Conservation (phyloP, 2,888 invertebrate species). For the Acronicta psi region DNA sequence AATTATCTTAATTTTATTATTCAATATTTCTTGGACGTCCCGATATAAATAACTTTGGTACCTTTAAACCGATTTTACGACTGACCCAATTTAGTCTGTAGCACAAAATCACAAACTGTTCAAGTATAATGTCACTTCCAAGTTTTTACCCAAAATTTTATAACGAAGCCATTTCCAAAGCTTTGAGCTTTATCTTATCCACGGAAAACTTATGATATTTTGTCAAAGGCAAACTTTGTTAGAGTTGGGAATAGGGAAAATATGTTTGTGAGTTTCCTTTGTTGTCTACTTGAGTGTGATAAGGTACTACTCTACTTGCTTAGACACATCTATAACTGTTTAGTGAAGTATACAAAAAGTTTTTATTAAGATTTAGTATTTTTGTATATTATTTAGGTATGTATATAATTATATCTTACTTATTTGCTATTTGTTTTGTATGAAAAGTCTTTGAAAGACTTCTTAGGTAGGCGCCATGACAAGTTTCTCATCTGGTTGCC, state of each 20-base stretch:
- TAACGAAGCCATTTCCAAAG: constrained; percentile 6
- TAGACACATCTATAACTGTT: too few relatives aligned
- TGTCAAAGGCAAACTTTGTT: constrained; percentile 39
- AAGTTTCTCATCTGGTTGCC: constrained; percentile 21
- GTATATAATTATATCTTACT: too few relatives aligned
- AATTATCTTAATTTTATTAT: too few relatives aligned
- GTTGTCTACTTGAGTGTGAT: constrained; percentile 14
- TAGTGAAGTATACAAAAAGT: too few relatives aligned
- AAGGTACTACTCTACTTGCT: constrained; percentile 14
- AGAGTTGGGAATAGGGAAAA: constrained; percentile 41
- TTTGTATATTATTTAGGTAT: too few relatives aligned
- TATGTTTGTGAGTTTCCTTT: constrained; percentile 42
- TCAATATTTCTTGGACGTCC: too few relatives aligned
- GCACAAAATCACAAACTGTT: constrained; percentile 2
- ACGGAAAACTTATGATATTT: constrained; percentile 42
- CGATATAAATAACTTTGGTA: background rate
- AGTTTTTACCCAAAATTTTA: constrained; percentile 15
- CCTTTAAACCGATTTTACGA: constrained; percentile 1
- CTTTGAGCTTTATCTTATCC: constrained; percentile 16
- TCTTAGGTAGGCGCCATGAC: constrained; percentile 17
- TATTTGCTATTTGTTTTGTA: too few relatives aligned
- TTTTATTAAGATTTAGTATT: too few relatives aligned
- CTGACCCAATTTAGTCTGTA: constrained; percentile 2
- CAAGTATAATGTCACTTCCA: constrained; percentile 5
- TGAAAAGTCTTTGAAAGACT: constrained; percentile 3